Evolutionary conservation across 2,113 vertebrate genomes (phyloP).

Genomic region (Aplodontia rufa): DNA sequence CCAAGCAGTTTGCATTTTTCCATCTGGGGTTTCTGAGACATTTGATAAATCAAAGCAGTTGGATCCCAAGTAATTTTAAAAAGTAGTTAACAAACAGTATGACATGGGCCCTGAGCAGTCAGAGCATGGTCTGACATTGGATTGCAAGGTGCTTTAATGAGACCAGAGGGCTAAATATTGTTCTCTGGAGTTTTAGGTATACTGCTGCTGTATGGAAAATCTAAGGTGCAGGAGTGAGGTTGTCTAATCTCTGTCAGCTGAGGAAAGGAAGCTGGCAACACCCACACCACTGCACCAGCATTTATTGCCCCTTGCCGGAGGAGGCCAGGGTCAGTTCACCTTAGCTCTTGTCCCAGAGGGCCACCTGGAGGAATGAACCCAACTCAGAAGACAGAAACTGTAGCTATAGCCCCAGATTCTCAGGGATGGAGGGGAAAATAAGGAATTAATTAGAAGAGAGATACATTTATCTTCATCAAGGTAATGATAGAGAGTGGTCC

Average conservation of each 20-base stretch:
- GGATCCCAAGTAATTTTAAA: not conserved
- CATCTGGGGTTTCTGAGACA: not conserved
- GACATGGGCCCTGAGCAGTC: not conserved
- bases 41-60: constrained; percentile 38
- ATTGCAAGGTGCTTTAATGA: constrained; percentile 24
- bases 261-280: constrained; percentile 17
- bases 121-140: not conserved
- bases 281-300: not conserved
- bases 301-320: not conserved
- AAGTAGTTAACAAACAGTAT: not conserved
- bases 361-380: not conserved
- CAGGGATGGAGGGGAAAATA: not conserved
- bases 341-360: not conserved
- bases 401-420: constrained; percentile 11
- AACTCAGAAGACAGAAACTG: not conserved
- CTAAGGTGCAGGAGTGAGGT: not conserved
- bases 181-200: not conserved
- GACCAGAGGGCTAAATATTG: not conserved
- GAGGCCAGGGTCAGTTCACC: not conserved
- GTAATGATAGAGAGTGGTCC: not conserved
- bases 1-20: constrained; percentile 1
- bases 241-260: not conserved
- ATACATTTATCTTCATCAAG: constrained; percentile 40
- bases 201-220: not conserved
- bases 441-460: constrained; percentile 6